Evolutionary conservation across 2,797 vertebrate species (phyloP), one percentile per base, ranked within the genome.

Genomic region (Momotus momota): DNA sequence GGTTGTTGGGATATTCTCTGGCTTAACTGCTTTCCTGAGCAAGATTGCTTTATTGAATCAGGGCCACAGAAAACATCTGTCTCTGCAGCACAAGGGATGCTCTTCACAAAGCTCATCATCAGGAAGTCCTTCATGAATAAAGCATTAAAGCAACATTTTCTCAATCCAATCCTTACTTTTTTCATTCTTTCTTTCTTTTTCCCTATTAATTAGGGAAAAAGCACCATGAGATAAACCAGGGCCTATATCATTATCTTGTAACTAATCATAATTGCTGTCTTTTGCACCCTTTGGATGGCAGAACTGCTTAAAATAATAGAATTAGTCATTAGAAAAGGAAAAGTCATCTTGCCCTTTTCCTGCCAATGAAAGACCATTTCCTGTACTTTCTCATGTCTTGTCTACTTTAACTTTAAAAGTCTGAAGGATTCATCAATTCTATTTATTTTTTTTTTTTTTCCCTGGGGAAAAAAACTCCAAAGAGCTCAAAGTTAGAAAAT

Each of bases 31-130:
- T 87, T 92, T 94, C 80, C 77, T 92, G 90, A 84, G 60, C 14
- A 67, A 80, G 57, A 81, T 86, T 90, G 64, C 20, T 86, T 74
- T 95, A 91, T 94, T 97, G 91, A 96, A 92, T 62, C 90, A 51
- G 57, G 72, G 89, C 79, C 95, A 94, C 96, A 84, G 84, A 95
- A 96, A 96, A 94, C 88, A 94, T 82, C 91, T 91, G 87, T 78
- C 78, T 88, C 31, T 73, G 48, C 54, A 95, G 71, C 83, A 92
- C 40, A 92, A 20, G 41, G 58, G 74, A 90, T 90, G 90, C 58
- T 94, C 88, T 84, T 90, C 91, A 81, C 48, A 29, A 86, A 81
- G n/a, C 31, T 88, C 71, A 86, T 86, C 64, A 61, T 77, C 77
- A 77, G 77, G 38, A 93, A 87, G 29, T 83, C 55, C 66, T 91